These are phyloP conservation scores for Chaetops frenatus DNA, from an alignment of 2,113 vertebrate genomes.

Conservation along the genomic window DNA sequence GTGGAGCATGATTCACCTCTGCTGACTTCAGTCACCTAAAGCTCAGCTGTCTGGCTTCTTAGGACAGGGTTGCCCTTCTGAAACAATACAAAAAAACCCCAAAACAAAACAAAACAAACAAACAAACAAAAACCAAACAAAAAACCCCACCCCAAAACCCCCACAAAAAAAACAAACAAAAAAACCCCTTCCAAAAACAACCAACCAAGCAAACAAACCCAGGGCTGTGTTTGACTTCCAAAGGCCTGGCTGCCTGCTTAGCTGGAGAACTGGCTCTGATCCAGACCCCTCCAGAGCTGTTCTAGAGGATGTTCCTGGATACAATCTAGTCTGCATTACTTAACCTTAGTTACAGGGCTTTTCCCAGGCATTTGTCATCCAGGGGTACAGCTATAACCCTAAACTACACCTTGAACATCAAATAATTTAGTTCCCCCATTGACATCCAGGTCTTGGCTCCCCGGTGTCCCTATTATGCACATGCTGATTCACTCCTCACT, in stretches of 20 bases:
- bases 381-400: neutral
- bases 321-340: neutral
- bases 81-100: neutral
- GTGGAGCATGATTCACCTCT: neutral
- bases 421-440: neutral
- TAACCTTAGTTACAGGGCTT: neutral
- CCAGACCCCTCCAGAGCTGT: neutral
- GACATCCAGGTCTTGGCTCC: neutral
- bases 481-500: neutral
- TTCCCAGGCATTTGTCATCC: neutral
- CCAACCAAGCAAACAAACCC: too few species aligned
- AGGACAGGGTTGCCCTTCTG: neutral
- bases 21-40: neutral
- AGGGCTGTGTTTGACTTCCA: neutral
- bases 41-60: neutral
- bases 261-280: neutral
- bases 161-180: too few species aligned
- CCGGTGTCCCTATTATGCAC: neutral
- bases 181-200: too few species aligned
- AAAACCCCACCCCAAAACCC: neutral
- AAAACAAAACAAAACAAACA: neutral
- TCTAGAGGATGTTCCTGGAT: neutral
- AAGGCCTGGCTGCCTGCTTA: neutral
- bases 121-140: too few species aligned
- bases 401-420: neutral